Evolutionary conservation across 2,888 invertebrate species (phyloP).

Genomic region (Campoplex nolae): DNA sequence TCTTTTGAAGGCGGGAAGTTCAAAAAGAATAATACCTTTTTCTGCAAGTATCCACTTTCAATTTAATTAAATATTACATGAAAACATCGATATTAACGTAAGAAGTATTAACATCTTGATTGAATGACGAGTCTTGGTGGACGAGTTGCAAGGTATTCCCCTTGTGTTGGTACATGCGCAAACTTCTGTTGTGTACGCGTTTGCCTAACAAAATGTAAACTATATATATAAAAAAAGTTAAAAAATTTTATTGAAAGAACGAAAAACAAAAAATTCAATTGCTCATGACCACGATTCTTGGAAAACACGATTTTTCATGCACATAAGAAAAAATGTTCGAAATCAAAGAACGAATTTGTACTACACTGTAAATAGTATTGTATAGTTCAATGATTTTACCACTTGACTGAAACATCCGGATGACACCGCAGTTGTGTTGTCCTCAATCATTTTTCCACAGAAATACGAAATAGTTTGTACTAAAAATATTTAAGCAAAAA

Average conservation of each 20-base stretch:
- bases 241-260: background rate
- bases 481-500: slow-evolving; percentile 56
- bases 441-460: slow-evolving; percentile 80
- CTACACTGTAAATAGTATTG: background rate
- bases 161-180: slow-evolving; percentile 77
- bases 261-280: background rate
- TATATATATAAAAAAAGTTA: background rate
- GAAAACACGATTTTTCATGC: background rate
- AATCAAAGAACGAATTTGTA: background rate
- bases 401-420: slow-evolving; percentile 77
- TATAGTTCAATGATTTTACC: slow-evolving; percentile 68
- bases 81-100: slow-evolving; percentile 17
- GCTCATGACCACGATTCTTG: background rate
- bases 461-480: slow-evolving; percentile 78
- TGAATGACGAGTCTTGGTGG: slow-evolving; percentile 59
- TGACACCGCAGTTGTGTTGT: slow-evolving; percentile 72
- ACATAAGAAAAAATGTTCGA: background rate
- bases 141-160: slow-evolving; percentile 78
- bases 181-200: slow-evolving; percentile 74
- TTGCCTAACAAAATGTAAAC: slow-evolving; percentile 71
- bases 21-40: background rate
- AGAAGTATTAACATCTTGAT: slow-evolving; percentile 39
- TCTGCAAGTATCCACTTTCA: background rate
- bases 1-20: background rate
- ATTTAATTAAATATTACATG: slow-evolving; percentile 10